These are phyloP conservation scores for Gorilla gorilla DNA, from an alignment of 2,113 vertebrate genomes.

Conservation along the genomic window DNA sequence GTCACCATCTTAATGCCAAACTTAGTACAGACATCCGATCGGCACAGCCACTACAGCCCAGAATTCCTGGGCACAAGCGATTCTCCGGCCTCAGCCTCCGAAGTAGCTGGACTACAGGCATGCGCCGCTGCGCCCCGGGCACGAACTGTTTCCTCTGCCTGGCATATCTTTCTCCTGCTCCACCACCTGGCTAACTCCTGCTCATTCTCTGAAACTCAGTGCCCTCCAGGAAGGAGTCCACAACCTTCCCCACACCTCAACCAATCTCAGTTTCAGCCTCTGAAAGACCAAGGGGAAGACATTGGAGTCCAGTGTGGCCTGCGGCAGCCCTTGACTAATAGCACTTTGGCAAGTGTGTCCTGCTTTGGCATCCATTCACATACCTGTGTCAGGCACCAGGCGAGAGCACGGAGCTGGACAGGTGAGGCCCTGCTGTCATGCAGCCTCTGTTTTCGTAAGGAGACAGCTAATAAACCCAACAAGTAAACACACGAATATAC, in stretches of 20 bases:
- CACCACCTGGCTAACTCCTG: background rate
- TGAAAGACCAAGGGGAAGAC: background rate
- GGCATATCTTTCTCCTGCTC: background rate
- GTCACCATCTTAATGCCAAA: too few species aligned
- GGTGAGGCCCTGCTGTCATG: background rate
- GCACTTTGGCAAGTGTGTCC: background rate
- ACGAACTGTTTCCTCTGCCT: background rate
- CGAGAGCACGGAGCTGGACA: background rate
- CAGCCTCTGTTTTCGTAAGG: background rate
- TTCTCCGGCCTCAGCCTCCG: too few species aligned
- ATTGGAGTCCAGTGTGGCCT: background rate
- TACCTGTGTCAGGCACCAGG: background rate
- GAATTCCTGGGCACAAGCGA: too few species aligned
- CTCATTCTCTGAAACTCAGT: background rate
- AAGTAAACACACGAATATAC: background rate
- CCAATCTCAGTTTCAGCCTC: background rate
- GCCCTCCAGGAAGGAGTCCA: background rate
- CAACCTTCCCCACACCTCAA: background rate
- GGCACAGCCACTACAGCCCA: too few species aligned
- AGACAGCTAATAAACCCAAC: background rate
- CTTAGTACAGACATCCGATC: too few species aligned
- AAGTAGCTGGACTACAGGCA: too few species aligned
- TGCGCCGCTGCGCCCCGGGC: too few species aligned
- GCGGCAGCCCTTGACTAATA: background rate
- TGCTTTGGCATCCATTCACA: background rate